These are phyloP conservation scores for Trematomus loennbergii DNA, from an alignment of 2,113 vertebrate species.

Conservation along the genomic window DNA sequence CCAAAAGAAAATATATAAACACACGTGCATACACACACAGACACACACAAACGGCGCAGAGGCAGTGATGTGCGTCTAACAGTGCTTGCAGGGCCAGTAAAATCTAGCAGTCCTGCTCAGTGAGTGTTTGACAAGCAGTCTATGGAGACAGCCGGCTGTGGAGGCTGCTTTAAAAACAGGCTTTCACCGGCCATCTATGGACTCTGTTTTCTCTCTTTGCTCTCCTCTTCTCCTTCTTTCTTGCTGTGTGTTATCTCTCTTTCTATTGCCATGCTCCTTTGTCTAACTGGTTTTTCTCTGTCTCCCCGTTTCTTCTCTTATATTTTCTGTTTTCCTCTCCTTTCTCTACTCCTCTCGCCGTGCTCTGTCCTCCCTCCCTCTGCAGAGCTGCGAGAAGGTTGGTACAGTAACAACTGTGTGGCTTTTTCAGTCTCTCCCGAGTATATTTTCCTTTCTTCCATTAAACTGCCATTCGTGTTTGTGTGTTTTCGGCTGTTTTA, in stretches of 20 bases:
- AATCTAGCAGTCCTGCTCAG: constrained; percentile 59
- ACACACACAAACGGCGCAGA: constrained; percentile 7
- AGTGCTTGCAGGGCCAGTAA: constrained; percentile 59
- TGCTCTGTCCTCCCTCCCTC: constrained; percentile 92
- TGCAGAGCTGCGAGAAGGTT: constrained; percentile 93
- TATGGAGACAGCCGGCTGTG: constrained; percentile 55
- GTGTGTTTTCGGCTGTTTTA: constrained; percentile 48
- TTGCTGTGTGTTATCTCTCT: constrained; percentile 26
- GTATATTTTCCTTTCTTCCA: constrained; percentile 85
- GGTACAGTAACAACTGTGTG: constrained; percentile 83
- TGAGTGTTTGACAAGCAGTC: constrained; percentile 73
- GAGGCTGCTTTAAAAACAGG: constrained; percentile 50
- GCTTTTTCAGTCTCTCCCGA: constrained; percentile 80
- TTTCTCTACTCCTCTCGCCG: constrained; percentile 63
- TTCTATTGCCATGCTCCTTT: constrained; percentile 39
- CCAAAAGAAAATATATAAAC: constrained; percentile 3
- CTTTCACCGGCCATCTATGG: constrained; percentile 41
- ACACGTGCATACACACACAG: neutral
- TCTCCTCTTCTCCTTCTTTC: constrained; percentile 14
- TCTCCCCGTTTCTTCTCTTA: constrained; percentile 53
- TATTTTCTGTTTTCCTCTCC: constrained; percentile 48
- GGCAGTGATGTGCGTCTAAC: constrained; percentile 71
- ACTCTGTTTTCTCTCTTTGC: constrained; percentile 39
- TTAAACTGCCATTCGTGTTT: constrained; percentile 63
- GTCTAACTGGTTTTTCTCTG: constrained; percentile 67